Base-by-base conservation (phyloP, 2,888 invertebrate genomes). In the Zeuzera pyrina region DNA sequence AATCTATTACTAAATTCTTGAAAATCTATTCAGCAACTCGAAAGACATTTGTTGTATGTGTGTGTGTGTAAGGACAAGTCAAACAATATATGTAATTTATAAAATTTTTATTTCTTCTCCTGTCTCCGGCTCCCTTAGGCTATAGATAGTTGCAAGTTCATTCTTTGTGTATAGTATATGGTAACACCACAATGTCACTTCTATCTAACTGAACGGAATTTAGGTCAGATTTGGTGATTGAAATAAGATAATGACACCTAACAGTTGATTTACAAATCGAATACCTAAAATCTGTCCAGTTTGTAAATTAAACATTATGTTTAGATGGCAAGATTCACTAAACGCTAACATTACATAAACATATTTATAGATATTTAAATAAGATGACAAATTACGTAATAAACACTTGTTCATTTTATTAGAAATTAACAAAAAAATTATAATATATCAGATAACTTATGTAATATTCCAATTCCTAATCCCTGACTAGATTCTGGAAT, bases 251-350 rank as follows among this genome's bases (percentile, higher is more conserved):
- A 8, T 19, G 8, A 5, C 8, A 5, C 8, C 8, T 19, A 19
- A 19, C 19, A 19, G 5, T 19, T 19, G 8, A 19, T 4, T 19
- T 19, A 6, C 5, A 19, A 24, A 24, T 24, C 11, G 6, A n/a
- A 24, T n/a, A 23, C 22, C 49, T 43, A 47, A 60, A 65, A 55
- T 48, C 60, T 49, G 52, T 45, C 47, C 51, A 52, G 59, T 62
- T 66, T 55, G 49, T 57, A 67, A 69, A 72, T 58, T 61, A 68
- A 66, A 68, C 52, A 62, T 64, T n/a, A 49, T 60, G 39, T 49
- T 57, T 57, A 70, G 64, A 76, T 78, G 79, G 79, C 79, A 79
- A 78, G 77, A 73, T 57, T 72, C 65, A 67, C 63, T 74, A 79
- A 81, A 83, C 81, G 81, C 81, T 83, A 83, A 83, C 81, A 79